Percentiles rank a stretch among this genome's conserved stretches.
phyloP scores from a whole-genome alignment of 2,888 invertebrate genomes.

The Macroteleia sp. region DNA sequence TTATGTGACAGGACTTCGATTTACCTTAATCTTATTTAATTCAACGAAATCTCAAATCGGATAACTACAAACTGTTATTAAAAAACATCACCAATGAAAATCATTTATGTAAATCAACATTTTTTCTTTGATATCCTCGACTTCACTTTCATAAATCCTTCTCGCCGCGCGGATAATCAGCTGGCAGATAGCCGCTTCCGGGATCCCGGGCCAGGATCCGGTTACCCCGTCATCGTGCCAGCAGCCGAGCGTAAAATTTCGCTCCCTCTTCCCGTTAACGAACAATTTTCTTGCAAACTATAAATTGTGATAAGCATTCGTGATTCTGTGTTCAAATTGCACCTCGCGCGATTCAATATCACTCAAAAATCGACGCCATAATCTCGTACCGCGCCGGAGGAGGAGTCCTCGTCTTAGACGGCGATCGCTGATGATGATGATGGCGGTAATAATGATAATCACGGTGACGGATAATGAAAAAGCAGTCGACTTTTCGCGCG shows the following conservation, averaged over 20 bases:
- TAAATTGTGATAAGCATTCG: conserved; percentile 59
- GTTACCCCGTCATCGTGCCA: conserved; percentile 60
- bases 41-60: too few species aligned
- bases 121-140: too few species aligned
- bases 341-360: conserved; percentile 52
- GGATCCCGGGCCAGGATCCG: conserved; percentile 65
- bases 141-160: conserved; percentile 67
- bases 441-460: conserved; percentile 7
- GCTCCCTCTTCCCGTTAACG: conserved; percentile 44
- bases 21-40: too few species aligned
- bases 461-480: conserved; percentile 5
- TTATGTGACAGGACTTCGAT: too few species aligned
- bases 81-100: too few species aligned
- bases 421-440: conserved; percentile 6
- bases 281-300: conserved; percentile 57
- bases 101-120: too few species aligned
- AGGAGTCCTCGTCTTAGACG: conserved; percentile 6
- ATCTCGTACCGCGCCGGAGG: conserved; percentile 9
- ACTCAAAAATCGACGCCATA: conserved; percentile 46
- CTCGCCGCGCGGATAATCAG: conserved; percentile 55
- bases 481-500: background rate
- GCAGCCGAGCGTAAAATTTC: conserved; percentile 66
- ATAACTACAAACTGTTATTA: too few species aligned
- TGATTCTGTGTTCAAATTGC: conserved; percentile 49
- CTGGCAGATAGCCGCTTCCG: conserved; percentile 61